These are phyloP conservation scores for Cryptus viduatorius DNA, from an alignment of 2,888 invertebrate species.

Conservation along the genomic window DNA sequence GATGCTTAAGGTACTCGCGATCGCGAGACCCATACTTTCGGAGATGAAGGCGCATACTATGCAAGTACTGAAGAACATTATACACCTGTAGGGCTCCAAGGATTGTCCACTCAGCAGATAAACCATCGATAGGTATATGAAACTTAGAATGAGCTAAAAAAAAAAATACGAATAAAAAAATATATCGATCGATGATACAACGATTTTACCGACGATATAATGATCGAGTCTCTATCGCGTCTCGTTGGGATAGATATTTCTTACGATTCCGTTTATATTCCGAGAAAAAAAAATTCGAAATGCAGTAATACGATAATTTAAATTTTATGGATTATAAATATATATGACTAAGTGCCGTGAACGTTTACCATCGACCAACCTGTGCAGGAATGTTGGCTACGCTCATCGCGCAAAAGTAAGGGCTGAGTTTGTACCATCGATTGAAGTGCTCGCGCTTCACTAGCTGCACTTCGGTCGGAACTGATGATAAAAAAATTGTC, in stretches of 20 bases:
- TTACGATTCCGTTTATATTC: not conserved
- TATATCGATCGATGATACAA: not conserved
- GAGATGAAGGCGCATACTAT: slow-evolving; percentile 91
- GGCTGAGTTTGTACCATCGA: slow-evolving; percentile 92
- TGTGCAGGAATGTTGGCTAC: slow-evolving; percentile 91
- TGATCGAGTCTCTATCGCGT: not conserved
- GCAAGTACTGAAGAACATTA: slow-evolving; percentile 90
- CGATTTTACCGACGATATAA: not conserved
- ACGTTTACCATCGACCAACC: slow-evolving; percentile 82
- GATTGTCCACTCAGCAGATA: slow-evolving; percentile 93
- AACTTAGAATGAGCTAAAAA: slow-evolving; percentile 86
- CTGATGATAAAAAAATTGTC: slow-evolving; percentile 84
- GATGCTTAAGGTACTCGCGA: slow-evolving; percentile 91
- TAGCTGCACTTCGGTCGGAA: slow-evolving; percentile 92
- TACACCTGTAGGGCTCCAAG: slow-evolving; percentile 88
- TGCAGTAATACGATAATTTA: not conserved
- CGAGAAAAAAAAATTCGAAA: no score
- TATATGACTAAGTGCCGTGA: slow-evolving; percentile 53
- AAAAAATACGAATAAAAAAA: slow-evolving; percentile 6
- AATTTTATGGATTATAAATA: slow-evolving; percentile 7
- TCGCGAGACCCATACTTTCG: slow-evolving; percentile 91
- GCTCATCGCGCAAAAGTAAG: slow-evolving; percentile 92
- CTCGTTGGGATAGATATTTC: not conserved
- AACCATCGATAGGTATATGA: slow-evolving; percentile 90
- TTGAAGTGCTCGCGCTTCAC: slow-evolving; percentile 94